Conservation (phyloP, 2,797 vertebrate species). For the Delichon dasypus region DNA sequence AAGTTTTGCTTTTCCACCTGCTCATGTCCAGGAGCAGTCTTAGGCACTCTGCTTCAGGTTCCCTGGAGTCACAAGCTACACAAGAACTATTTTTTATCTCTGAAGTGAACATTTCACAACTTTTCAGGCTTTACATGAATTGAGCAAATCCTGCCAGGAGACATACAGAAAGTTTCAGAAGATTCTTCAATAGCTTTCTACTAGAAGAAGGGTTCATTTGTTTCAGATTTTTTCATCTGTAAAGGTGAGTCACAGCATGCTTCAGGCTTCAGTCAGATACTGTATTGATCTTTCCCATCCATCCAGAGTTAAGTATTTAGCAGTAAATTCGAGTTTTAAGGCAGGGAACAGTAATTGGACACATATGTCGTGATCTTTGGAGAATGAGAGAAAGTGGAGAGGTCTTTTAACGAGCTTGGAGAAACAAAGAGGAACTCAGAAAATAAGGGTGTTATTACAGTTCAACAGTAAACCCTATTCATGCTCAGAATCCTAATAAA, state of each 20-base stretch:
- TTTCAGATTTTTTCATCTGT: slow-evolving; percentile 28
- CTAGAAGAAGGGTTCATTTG: neutral
- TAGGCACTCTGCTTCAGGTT: neutral
- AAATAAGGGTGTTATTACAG: neutral
- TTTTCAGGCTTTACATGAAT: neutral
- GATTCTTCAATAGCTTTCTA: slow-evolving; percentile 19
- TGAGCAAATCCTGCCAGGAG: neutral
- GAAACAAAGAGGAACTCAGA: neutral
- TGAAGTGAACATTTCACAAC: neutral
- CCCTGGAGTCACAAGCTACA: neutral
- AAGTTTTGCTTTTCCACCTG: neutral
- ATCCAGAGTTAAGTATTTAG: slow-evolving; percentile 8
- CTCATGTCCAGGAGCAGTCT: accelerated
- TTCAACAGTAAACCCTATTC: neutral
- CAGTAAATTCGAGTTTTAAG: slow-evolving; percentile 12
- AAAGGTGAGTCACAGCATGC: neutral
- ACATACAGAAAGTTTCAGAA: neutral
- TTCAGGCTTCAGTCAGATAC: slow-evolving; percentile 18
- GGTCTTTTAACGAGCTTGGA: slow-evolving; percentile 7
- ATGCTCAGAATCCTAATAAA: neutral
- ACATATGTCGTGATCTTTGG: neutral
- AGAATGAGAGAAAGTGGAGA: neutral
- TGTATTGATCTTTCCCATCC: slow-evolving; percentile 13
- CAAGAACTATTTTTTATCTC: neutral
- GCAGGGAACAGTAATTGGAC: neutral